Conservation (phyloP, 2,113 vertebrate genomes). For the Nibea coibor region DNA sequence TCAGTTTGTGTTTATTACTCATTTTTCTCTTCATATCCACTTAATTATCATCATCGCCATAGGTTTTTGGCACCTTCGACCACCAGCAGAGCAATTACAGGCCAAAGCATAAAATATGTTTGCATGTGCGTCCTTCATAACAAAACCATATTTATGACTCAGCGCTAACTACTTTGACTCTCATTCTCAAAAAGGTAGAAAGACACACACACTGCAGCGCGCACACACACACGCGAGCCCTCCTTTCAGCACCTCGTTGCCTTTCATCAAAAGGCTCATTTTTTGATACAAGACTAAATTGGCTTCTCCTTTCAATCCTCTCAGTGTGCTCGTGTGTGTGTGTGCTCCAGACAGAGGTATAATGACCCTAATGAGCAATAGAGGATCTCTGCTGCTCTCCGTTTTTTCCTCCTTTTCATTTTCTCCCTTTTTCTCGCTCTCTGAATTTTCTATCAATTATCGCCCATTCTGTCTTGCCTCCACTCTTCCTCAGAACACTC, state of each 20-base stretch:
- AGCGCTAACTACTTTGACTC: conserved; percentile 20
- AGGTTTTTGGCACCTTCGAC: not conserved
- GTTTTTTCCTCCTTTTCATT: conserved; percentile 50
- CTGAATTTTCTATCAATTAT: conserved; percentile 76
- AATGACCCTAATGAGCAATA: conserved; percentile 76
- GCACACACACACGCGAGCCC: not conserved
- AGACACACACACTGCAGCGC: not conserved
- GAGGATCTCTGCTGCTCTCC: conserved; percentile 62
- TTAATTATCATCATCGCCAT: not conserved
- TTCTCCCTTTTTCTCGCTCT: conserved; percentile 44
- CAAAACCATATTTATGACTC: conserved; percentile 19
- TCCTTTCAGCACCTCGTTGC: conserved; percentile 16
- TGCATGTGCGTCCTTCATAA: conserved; percentile 21
- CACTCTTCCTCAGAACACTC: conserved; percentile 49
- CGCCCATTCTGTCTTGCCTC: conserved; percentile 53
- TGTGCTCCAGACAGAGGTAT: conserved; percentile 53
- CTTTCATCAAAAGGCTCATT: conserved; percentile 66
- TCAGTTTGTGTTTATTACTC: conserved; percentile 27
- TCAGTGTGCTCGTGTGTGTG: conserved; percentile 32
- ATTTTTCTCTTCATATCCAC: not conserved
- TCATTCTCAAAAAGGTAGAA: not conserved
- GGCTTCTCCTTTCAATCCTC: conserved; percentile 59
- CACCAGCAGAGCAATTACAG: conserved; percentile 18
- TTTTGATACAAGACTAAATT: conserved; percentile 66
- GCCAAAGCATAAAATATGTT: conserved; percentile 11